Evolutionary conservation across 2,888 invertebrate species (phyloP).

Genomic region (Dicycla oo): DNA sequence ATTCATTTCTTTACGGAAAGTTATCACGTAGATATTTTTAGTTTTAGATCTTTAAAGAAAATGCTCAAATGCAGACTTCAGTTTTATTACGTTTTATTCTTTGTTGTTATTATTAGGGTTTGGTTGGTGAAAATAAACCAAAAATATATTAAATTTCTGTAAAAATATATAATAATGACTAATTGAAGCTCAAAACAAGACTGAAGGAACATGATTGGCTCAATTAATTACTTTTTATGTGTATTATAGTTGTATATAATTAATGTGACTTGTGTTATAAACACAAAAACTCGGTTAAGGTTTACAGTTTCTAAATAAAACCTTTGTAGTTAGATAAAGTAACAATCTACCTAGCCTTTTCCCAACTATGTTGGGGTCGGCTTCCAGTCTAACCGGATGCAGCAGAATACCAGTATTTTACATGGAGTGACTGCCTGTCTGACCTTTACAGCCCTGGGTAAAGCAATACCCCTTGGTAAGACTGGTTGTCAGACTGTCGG

Average conservation of each 20-base stretch:
- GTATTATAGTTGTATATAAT: conserved; percentile 8
- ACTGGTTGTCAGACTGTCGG: too few relatives aligned
- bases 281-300: conserved; percentile 56
- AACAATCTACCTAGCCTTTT: too few relatives aligned
- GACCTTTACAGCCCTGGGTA: too few relatives aligned
- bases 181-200: conserved; percentile 72
- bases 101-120: conserved; percentile 4
- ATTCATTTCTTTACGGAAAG: neutral
- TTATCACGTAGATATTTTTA: neutral
- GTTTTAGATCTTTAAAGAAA: conserved; percentile 7
- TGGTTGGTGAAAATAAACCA: neutral
- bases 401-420: too few relatives aligned
- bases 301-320: neutral
- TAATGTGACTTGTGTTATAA: conserved; percentile 63
- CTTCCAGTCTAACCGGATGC: too few relatives aligned
- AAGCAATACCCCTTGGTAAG: too few relatives aligned
- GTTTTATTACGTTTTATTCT: conserved; percentile 6
- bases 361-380: too few relatives aligned
- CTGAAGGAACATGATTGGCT: conserved; percentile 77
- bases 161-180: neutral
- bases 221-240: conserved; percentile 65
- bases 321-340: neutral
- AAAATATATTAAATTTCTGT: neutral
- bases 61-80: conserved; percentile 42
- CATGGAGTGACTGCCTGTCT: too few relatives aligned